Conservation (phyloP, 2,888 invertebrate genomes). For the Apodemia zela region DNA sequence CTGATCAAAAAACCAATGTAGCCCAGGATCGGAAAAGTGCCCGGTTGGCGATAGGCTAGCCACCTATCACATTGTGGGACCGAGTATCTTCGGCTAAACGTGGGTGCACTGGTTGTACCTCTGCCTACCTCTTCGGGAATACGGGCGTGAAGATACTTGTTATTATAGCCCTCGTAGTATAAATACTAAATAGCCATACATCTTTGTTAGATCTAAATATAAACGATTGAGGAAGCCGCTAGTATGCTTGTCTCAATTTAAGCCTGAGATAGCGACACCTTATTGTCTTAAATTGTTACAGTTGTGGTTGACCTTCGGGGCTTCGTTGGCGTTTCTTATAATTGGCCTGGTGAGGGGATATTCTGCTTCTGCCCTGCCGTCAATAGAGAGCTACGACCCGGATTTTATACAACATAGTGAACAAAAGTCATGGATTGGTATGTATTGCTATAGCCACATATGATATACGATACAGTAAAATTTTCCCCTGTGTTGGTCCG, state of each 20-base stretch:
- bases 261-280: constrained; percentile 19
- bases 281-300: constrained; percentile 41
- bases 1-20: no score
- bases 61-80: no score
- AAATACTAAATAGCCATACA: no score
- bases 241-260: constrained; percentile 22
- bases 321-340: constrained; percentile 79
- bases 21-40: no score
- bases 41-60: no score
- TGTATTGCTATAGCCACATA: constrained; percentile 26
- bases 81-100: no score
- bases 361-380: constrained; percentile 80
- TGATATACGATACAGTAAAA: neutral
- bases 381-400: constrained; percentile 63
- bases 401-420: constrained; percentile 65
- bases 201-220: constrained; percentile 22
- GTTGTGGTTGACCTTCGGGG: constrained; percentile 79
- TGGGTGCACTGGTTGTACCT: no score
- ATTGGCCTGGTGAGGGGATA: constrained; percentile 81
- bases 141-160: no score
- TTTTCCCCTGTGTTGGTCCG: no score
- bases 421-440: constrained; percentile 80
- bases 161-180: no score
- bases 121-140: no score
- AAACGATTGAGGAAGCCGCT: constrained; percentile 28